Percentiles rank a stretch among this genome's conserved stretches.
Evolutionary conservation across 2,797 vertebrate species (phyloP).

Genomic region (Lateolabrax maculatus): DNA sequence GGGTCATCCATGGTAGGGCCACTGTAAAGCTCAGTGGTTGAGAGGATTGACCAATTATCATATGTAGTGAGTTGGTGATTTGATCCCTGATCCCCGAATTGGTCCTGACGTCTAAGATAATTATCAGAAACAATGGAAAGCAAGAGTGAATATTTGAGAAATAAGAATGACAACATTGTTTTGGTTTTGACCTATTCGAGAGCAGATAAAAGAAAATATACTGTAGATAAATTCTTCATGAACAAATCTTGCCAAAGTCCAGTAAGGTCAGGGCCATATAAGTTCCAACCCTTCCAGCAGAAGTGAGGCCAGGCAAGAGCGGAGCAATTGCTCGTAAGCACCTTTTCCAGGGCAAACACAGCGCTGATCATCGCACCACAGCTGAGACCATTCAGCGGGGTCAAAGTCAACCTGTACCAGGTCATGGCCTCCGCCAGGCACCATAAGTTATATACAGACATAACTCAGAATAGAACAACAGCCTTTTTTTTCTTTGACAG

Average conservation of each 20-base stretch:
- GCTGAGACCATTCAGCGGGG: constrained; percentile 51
- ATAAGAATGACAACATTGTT: neutral
- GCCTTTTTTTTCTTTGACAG: neutral
- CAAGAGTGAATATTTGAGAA: neutral
- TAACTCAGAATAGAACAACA: constrained; percentile 32
- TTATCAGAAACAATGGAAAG: neutral
- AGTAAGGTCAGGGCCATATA: constrained; percentile 28
- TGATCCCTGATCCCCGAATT: neutral
- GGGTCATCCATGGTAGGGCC: neutral
- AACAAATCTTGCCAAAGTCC: constrained; percentile 17
- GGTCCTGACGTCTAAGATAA: neutral
- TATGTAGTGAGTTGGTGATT: neutral
- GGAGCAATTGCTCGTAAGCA: constrained; percentile 45
- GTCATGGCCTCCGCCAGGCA: constrained; percentile 42
- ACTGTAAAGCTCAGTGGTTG: neutral
- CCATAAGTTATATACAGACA: constrained; percentile 29
- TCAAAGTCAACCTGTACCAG: constrained; percentile 63
- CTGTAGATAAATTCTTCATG: constrained; percentile 24
- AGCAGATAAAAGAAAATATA: constrained; percentile 21
- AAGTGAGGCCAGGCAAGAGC: constrained; percentile 35
- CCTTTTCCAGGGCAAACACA: constrained; percentile 42
- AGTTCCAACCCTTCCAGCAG: constrained; percentile 11
- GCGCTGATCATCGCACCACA: constrained; percentile 39
- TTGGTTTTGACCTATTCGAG: neutral
- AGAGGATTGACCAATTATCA: neutral